These are phyloP conservation scores for Prochilodus magdalenae DNA, from an alignment of 2,113 vertebrate genomes.

Conservation along the genomic window DNA sequence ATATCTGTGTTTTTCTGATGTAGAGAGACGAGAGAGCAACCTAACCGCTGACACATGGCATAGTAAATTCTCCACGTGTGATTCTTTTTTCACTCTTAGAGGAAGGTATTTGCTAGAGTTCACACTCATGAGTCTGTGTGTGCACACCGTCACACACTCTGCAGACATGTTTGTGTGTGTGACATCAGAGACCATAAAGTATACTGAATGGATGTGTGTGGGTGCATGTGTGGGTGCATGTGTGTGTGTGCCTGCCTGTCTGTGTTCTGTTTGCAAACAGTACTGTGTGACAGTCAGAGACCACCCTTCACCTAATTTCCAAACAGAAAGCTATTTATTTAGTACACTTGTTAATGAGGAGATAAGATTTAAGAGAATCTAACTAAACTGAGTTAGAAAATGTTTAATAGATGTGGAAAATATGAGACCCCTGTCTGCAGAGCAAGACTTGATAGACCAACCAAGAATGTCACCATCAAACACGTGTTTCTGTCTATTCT, in stretches of 20 bases:
- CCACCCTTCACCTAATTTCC: no score
- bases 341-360: no score
- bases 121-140: background rate
- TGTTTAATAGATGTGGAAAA: no score
- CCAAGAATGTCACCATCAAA: no score
- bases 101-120: slow-evolving; percentile 24
- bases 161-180: slow-evolving; percentile 28
- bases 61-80: slow-evolving; percentile 33
- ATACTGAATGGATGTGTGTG: slow-evolving; percentile 25
- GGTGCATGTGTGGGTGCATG: slow-evolving; percentile 41
- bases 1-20: slow-evolving; percentile 42
- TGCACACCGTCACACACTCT: slow-evolving; percentile 4
- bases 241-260: slow-evolving; percentile 24
- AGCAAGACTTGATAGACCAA: no score
- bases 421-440: no score
- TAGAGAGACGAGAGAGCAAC: background rate
- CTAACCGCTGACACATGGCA: background rate
- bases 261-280: no score
- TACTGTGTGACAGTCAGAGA: no score
- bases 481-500: no score
- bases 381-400: no score
- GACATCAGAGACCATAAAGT: slow-evolving; percentile 65
- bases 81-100: slow-evolving; percentile 13
- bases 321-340: no score
- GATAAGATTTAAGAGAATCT: no score